Evolutionary conservation across 1,140 invertebrate genomes (phyloP), one percentile per base, ranked within the genome.

Genomic region (Stenopsyche tienmushanensis): DNA sequence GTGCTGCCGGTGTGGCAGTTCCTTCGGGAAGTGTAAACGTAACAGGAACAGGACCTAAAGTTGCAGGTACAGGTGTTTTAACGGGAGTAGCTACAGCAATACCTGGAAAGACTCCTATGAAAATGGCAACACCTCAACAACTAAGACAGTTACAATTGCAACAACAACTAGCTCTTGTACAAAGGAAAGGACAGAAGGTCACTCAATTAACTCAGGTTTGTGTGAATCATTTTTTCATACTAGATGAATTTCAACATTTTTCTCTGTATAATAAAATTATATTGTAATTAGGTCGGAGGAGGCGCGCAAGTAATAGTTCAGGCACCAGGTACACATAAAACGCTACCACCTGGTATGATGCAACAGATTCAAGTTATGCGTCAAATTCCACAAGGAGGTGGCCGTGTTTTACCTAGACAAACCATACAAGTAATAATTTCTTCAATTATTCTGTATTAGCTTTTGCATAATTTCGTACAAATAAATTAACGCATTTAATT

Each of bases 361-460:
- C 90, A 92, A 71, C 89, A 92, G 71, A 83, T 92, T 24, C 89
- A 91, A 72, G 87, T 90, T 17, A 88, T 91, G 73, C 86, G 90
- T 54, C 83, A 85, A 49, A 83, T 84, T 0, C 81, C 83, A 13
- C 64, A 70, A 20, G 45, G 64, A 1, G 54, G 64, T 3, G 72
- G 78, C 1, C 71, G 75, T 1, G 72, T 73, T n/a, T 68, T 71
- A 0, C 73, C 55, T 58, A 69, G 70, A 71, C 74, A 54, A 20
- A 66, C 68, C 25, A 71, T 71, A 42, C 69, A 71, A 55, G 69
- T 71, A 29, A n/a, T n/a, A 54, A 49, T 54, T 5, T 29, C 24
- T 54, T n/a, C n/a, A n/a, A n/a, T n/a, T n/a, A n/a, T n/a, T n/a
- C n/a, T n/a, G n/a, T n/a, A n/a, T 50, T 13, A 50, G 8, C 17